Evolutionary conservation across 2,113 vertebrate species (phyloP), one percentile per base, ranked within the genome.

Genomic region (Percopsis transmontana): DNA sequence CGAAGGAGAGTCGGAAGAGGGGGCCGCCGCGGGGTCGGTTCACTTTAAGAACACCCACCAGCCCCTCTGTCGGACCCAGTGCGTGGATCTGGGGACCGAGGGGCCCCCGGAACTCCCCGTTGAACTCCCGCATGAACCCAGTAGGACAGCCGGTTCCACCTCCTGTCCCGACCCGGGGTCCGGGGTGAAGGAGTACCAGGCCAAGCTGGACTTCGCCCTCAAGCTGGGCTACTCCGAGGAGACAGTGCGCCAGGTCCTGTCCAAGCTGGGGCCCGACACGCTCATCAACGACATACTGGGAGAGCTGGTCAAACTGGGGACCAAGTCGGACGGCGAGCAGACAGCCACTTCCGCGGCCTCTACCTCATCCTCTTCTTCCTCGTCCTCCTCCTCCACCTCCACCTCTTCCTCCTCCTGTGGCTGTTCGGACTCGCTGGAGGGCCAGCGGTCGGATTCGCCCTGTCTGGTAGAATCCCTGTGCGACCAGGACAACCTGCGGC

Each of bases 271-370:
- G 77, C 94, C 95, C 0, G 93, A 96, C 77, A 96, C 97, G 81
- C 95, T 99, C 87, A 98, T 96, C 89, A 98, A 99, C 61, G 96
- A 99, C 89, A 96, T 98, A 62, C 90, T 98, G 84, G 97, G 97
- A 79, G 97, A 99, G 84, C 94, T 99, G 87, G 96, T 99, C 80
- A 98, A 98, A 86, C 94, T 98, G 80, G 96, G 96, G 66, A 96
- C 93, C 88, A 97, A 96, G 91, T 89, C 92, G 19, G 95, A 99
- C 62, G 58, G 87, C 4, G 95, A 98, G 78, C 94, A 92, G 79
- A 85, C 88, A 8, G 81, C 79, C 20, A 88, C 75, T 14, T 55
- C 89, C 7, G 74, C 89, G 13, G 86, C 92, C 60, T 94, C 96
- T 44, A 77, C 86, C 50, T 77, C 86, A 0, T 81, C 84, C 2